Conservation (phyloP, 2,113 vertebrate genomes). For the Gracilinanus agilis region DNA sequence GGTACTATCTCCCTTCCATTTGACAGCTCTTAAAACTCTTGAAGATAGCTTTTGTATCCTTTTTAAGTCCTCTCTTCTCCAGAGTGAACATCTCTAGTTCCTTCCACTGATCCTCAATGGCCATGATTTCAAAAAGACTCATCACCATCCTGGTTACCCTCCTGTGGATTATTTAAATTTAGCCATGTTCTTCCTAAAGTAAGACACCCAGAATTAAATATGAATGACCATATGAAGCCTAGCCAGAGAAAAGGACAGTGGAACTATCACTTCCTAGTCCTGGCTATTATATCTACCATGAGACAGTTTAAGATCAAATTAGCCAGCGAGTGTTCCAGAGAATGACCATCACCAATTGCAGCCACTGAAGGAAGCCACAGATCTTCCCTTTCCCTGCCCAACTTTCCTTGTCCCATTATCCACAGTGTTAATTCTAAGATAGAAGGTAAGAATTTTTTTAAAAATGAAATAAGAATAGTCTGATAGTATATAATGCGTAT, state of each 20-base stretch:
- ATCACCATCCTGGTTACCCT: neutral
- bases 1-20: neutral
- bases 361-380: neutral
- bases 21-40: neutral
- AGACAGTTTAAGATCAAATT: neutral
- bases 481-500: neutral
- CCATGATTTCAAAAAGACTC: neutral
- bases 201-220: neutral
- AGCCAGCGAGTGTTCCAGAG: neutral
- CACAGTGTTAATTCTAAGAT: no score
- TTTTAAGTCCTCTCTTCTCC: neutral
- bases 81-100: neutral
- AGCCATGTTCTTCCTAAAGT: neutral
- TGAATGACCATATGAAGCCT: neutral
- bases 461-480: neutral
- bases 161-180: neutral
- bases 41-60: neutral
- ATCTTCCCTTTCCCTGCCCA: neutral
- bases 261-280: neutral
- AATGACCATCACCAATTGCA: neutral
- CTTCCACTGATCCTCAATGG: neutral
- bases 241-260: neutral
- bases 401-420: neutral
- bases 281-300: neutral
- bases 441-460: no score